Evolutionary conservation across 1,140 invertebrate genomes (phyloP), one percentile per base, ranked within the genome.

Genomic region (Hyles vespertilio): DNA sequence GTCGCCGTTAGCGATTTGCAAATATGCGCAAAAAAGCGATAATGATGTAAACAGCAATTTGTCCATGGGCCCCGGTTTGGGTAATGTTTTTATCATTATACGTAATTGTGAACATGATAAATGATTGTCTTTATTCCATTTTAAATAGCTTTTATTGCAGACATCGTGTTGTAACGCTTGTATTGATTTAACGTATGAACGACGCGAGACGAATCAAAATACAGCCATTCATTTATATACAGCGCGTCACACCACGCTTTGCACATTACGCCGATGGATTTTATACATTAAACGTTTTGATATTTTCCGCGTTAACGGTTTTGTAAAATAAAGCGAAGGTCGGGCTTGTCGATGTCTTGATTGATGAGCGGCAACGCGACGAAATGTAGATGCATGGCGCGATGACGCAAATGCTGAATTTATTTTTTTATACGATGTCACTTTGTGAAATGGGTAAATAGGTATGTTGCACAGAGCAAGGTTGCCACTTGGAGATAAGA

Each of bases 1-100:
- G 63, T 59, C 59, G 70, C 74, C 70, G 67, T 80, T 80, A 79
- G 70, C 70, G 65, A 73, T 79, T 76, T 59, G 67, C 68, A 74
- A 72, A 75, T 63, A 69, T 67, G 59, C 61, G 69, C 69, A 75
- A 81, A 83, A 81, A 80, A 72, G 52, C 53, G 59, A 67, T 69
- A 69, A 69, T 70, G 58, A 65, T 63, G 65, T 72, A 68, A 72
- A 71, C 61, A 58, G 43, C 63, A 71, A 59, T 65, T 64, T 69
- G 34, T 45, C 36, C 11, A 43, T 6, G 36, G 34, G 34, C 52
- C 12, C 12, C 22, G 32, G 7, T 44, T 53, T 40, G 34, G 51
- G 8, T 22, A 53, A 45, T 45, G 40, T 22, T 54, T 54, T 40
- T 53, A 55, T 63, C 50, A 58, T 57, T 53, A 34, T 47, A 61